phyloP scores from a whole-genome alignment of 2,888 invertebrate genomes.

The Argyresthia albistria region DNA sequence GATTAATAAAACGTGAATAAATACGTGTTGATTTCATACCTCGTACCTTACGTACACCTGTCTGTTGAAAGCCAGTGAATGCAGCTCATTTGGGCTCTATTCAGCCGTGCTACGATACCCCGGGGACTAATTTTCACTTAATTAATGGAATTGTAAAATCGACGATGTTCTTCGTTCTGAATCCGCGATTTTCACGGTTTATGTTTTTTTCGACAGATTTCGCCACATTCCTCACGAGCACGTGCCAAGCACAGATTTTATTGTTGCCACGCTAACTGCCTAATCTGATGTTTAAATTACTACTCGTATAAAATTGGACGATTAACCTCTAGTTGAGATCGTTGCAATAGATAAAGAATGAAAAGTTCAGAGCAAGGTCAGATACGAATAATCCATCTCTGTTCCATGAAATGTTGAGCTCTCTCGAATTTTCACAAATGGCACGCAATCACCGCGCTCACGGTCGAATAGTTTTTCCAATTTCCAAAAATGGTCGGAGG shows the following conservation, averaged over 20 bases:
- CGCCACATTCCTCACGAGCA: constrained; percentile 15
- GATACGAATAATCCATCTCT: neutral
- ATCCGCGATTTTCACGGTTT: neutral
- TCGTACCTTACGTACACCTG: too few relatives aligned
- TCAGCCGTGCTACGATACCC: too few relatives aligned
- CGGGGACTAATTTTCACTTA: too few relatives aligned
- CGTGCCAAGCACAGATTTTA: constrained; percentile 31
- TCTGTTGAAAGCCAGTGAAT: too few relatives aligned
- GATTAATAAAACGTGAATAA: too few relatives aligned
- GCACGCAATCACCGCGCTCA: too few relatives aligned
- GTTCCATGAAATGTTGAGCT: neutral
- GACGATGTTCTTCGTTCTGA: too few relatives aligned
- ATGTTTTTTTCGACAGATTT: neutral
- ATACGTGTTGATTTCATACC: too few relatives aligned
- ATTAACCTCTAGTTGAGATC: constrained; percentile 18
- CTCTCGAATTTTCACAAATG: too few relatives aligned
- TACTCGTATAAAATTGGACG: constrained; percentile 32
- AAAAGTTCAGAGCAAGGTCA: neutral
- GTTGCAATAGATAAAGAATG: neutral
- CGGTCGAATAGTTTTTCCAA: too few relatives aligned
- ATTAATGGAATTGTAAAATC: too few relatives aligned
- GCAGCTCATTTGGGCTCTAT: too few relatives aligned
- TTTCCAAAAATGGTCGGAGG: neutral
- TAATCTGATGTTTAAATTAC: constrained; percentile 29
- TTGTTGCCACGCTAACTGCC: constrained; percentile 26